Conservation (phyloP, 2,797 vertebrate species). For the Naso thynnoides region DNA sequence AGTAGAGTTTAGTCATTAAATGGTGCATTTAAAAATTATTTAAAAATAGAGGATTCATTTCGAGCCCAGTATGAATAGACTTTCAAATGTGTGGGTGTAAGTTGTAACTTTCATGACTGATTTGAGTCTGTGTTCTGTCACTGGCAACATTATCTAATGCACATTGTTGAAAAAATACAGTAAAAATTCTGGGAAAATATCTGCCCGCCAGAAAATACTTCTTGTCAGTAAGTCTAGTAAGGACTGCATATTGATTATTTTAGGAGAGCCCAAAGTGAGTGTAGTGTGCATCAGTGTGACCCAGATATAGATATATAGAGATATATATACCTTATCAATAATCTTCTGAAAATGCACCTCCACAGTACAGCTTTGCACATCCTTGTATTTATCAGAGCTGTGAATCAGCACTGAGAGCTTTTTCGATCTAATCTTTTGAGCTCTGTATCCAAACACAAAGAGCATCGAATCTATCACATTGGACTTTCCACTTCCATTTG, state of each 20-base stretch:
- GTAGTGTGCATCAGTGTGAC: conserved; percentile 29
- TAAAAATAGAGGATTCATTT: conserved; percentile 47
- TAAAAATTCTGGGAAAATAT: conserved; percentile 40
- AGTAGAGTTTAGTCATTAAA: conserved; percentile 12
- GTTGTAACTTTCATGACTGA: conserved; percentile 58
- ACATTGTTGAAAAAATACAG: conserved; percentile 3
- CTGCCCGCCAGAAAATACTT: conserved; percentile 16
- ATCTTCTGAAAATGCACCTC: conserved; percentile 99
- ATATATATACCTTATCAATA: conserved; percentile 92
- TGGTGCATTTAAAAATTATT: conserved; percentile 21
- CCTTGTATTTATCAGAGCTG: conserved; percentile 92
- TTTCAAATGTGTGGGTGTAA: conserved; percentile 47
- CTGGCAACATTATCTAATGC: conserved; percentile 43
- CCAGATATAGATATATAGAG: conserved; percentile 24
- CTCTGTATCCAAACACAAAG: conserved; percentile 99
- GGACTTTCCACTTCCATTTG: conserved; percentile 99
- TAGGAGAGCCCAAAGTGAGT: conserved; percentile 19
- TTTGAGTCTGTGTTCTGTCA: conserved; percentile 61
- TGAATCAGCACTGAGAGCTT: conserved; percentile 98
- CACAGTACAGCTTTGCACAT: conserved; percentile 96
- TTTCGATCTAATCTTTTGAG: conserved; percentile 99
- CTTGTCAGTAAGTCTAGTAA: background rate
- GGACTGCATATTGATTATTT: conserved; percentile 11
- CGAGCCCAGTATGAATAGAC: conserved; percentile 40
- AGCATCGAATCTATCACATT: conserved; percentile 99